These are phyloP conservation scores for Coelopa frigida DNA, from an alignment of 1,140 invertebrate species.

Conservation along the genomic window DNA sequence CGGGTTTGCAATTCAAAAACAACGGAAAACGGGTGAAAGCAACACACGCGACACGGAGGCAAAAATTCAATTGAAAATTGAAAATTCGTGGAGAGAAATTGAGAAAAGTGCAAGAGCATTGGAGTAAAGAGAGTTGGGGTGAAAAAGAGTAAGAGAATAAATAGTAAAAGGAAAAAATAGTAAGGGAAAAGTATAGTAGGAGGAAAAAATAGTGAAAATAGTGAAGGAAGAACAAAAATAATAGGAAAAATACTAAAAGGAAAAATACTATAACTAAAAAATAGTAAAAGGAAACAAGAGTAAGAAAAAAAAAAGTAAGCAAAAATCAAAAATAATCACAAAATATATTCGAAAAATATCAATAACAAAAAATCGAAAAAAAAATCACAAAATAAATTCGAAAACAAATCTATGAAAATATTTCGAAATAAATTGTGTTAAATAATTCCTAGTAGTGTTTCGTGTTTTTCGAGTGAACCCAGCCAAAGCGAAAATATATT, in stretches of 20 bases:
- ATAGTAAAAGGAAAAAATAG: constrained; percentile 5
- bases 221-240: too few relatives aligned
- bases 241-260: constrained; percentile 2
- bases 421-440: not conserved
- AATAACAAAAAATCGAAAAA: not conserved
- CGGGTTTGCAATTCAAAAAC: constrained; percentile 43
- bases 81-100: constrained; percentile 7
- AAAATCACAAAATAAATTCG: not conserved
- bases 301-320: not conserved
- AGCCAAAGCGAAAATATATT: not conserved
- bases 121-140: too few relatives aligned
- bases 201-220: not conserved
- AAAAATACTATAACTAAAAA: constrained; percentile 9
- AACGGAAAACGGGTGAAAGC: constrained; percentile 25
- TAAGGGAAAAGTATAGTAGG: not conserved
- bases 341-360: not conserved
- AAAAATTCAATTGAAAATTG: too few relatives aligned
- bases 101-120: not conserved
- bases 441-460: not conserved
- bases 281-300: not conserved
- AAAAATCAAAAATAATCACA: not conserved
- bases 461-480: constrained; percentile 8
- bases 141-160: too few relatives aligned
- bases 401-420: not conserved
- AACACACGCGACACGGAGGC: constrained; percentile 13